Conservation (phyloP, 2,113 vertebrate genomes). For the Stegastes partitus region DNA sequence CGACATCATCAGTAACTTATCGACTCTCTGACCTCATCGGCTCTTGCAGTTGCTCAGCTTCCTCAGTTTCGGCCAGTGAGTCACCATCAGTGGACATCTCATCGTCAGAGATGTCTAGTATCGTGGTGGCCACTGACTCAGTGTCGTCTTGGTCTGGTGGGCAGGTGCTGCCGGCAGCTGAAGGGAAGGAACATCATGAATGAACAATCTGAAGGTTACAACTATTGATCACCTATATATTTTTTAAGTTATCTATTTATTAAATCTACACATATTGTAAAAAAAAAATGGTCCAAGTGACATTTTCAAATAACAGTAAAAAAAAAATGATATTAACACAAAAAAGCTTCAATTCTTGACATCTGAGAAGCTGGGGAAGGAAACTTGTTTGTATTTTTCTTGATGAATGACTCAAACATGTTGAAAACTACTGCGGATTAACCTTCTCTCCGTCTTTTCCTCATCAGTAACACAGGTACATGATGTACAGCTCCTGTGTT, state of each 20-base stretch:
- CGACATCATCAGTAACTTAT: constrained; percentile 16
- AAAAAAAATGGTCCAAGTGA: too few species aligned
- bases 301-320: neutral
- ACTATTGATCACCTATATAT: neutral
- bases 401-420: neutral
- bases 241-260: neutral
- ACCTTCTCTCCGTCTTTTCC: too few species aligned
- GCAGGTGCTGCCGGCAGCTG: constrained; percentile 9
- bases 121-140: constrained; percentile 37
- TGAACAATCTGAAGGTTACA: too few species aligned
- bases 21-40: constrained; percentile 70
- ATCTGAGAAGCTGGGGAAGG: neutral
- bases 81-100: constrained; percentile 55
- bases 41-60: constrained; percentile 28
- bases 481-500: too few species aligned
- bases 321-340: neutral
- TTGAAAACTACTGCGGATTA: too few species aligned
- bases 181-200: constrained; percentile 19
- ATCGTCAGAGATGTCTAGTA: constrained; percentile 47
- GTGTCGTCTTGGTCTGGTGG: constrained; percentile 20
- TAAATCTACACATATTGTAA: too few species aligned
- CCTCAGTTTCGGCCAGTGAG: constrained; percentile 7
- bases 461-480: too few species aligned
- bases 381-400: neutral
- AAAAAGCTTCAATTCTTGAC: neutral